Base-by-base conservation (phyloP, 1,140 invertebrate genomes). In the Pseudobourletiella spinata region DNA sequence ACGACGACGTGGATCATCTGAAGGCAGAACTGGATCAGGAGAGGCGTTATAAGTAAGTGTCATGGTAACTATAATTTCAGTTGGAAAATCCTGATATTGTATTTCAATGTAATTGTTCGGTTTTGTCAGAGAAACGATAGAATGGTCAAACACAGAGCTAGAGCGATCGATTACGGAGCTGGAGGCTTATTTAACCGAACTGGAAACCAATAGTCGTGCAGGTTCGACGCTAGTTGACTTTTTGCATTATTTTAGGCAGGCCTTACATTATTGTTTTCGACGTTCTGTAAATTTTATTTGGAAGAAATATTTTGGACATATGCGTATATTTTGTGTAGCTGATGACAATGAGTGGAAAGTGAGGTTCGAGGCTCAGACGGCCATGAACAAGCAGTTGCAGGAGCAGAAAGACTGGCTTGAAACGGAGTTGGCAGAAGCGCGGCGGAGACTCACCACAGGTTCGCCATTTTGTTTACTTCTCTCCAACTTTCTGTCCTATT, bases 271-370 rank as follows among this genome's bases (percentile, higher is more conserved):
- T 39, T 39, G 32, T 39, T 39, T 39, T 39, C 8, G 8, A 39
- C n/a, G 8, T 39, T 11, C n/a, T 30, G 4, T 26, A 28, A 14
- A 46, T 44, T 39, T 39, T 4, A 24, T 42, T 24, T 24, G 28
- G 8, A 51, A 22, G n/a, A 6, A 25, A 51, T 6, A n/a, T 51
- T 51, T 25, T n/a, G n/a, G n/a, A n/a, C n/a, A n/a, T n/a, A 8
- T 25, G 4, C 48, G 22, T 26, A 8, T 26, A 26, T 51, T 51
- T 24, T 51, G n/a, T 56, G 20, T 52, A 69, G 67, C 60, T 18
- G 69, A 69, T 59, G 69, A 71, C 22, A 71, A 71, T 35, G 69
- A 71, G 46, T 71, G 69, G 69, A 67, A 66, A 62, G 67, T 71
- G 15, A 44, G 69, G 35, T 69, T 65, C 26, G 69, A 69, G 48